Evolutionary conservation across 2,113 vertebrate species (phyloP).

Genomic region (Stigmatopora nigra): DNA sequence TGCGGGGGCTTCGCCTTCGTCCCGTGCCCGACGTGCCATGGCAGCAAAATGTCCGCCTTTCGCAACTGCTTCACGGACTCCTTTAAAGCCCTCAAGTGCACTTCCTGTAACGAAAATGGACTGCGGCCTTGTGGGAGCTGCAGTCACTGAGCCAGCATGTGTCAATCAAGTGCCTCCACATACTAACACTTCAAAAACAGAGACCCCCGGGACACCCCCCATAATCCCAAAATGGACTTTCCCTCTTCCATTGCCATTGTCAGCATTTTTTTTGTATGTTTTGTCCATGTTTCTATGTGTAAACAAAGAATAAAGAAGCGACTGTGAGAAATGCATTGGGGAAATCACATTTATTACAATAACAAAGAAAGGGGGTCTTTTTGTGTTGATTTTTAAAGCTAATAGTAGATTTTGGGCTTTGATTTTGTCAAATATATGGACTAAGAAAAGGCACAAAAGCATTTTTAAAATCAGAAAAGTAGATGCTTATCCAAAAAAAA

Average conservation of each 20-base stretch:
- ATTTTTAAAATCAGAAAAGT: no score
- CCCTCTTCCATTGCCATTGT: slow-evolving; percentile 50
- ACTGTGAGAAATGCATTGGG: background rate
- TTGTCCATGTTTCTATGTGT: slow-evolving; percentile 1
- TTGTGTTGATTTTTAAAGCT: background rate
- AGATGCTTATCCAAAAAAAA: no score
- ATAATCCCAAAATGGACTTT: slow-evolving; percentile 21
- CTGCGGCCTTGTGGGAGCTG: slow-evolving; percentile 88
- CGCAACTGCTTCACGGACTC: slow-evolving; percentile 98
- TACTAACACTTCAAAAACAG: background rate
- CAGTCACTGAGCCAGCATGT: slow-evolving; percentile 56
- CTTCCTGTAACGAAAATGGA: slow-evolving; percentile 94
- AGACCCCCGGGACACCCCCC: background rate
- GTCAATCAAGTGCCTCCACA: slow-evolving; percentile 49
- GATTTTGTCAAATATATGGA: no score
- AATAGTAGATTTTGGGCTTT: no score
- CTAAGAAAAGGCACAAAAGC: no score
- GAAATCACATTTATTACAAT: background rate
- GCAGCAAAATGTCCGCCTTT: slow-evolving; percentile 98
- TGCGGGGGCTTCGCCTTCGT: slow-evolving; percentile 93
- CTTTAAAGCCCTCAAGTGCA: slow-evolving; percentile 97
- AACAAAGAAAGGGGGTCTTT: background rate
- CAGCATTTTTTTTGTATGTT: slow-evolving; percentile 36
- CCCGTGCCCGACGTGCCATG: slow-evolving; percentile 93
- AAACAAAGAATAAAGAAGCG: background rate